These are phyloP conservation scores for Phoenicopterus ruber DNA, from an alignment of 2,113 vertebrate species.

Conservation along the genomic window DNA sequence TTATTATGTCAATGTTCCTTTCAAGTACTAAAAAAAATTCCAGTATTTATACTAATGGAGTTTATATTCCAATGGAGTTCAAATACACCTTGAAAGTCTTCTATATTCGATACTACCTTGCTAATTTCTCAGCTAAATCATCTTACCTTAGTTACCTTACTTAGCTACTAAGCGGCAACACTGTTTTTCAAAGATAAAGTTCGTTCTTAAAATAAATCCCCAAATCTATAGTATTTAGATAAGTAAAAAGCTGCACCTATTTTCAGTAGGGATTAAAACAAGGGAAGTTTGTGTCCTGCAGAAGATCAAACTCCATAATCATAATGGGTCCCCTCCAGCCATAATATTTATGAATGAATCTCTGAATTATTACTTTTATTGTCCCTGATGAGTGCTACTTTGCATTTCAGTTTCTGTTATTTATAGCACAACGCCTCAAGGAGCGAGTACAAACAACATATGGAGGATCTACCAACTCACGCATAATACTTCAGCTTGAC, in stretches of 20 bases:
- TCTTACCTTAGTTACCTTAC: not conserved
- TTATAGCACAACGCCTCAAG: conserved; percentile 29
- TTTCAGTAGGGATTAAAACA: not conserved
- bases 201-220: not conserved
- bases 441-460: conserved; percentile 34
- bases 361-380: conserved; percentile 21
- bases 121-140: not conserved
- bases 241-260: not conserved
- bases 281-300: not conserved
- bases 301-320: not conserved
- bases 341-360: not conserved
- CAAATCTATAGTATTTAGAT: not conserved
- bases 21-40: not conserved
- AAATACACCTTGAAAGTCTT: not conserved
- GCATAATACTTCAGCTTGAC: not conserved
- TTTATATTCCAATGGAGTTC: not conserved
- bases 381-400: not conserved
- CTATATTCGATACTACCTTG: too few species aligned
- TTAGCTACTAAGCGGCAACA: not conserved
- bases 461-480: conserved; percentile 5
- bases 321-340: not conserved
- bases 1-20: not conserved
- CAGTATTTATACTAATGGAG: not conserved
- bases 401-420: conserved; percentile 29
- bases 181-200: not conserved